These are phyloP conservation scores for Leptosomus discolor DNA, from an alignment of 2,113 vertebrate genomes.

Conservation along the genomic window DNA sequence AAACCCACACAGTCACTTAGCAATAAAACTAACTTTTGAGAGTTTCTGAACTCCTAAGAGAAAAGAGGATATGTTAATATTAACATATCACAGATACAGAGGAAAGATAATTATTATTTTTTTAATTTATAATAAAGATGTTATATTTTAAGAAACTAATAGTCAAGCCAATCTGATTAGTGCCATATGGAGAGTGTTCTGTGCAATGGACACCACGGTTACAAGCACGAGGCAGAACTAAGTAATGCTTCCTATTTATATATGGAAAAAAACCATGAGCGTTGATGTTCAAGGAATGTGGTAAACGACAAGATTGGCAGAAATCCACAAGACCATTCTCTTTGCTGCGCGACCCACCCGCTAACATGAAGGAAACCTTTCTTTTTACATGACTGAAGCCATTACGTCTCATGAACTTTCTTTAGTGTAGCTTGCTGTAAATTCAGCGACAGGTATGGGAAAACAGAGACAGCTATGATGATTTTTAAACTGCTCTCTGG, in stretches of 20 bases:
- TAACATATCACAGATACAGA: no score
- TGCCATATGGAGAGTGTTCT: slow-evolving; percentile 65
- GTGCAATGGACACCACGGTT: slow-evolving; percentile 34
- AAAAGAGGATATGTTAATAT: slow-evolving; percentile 25
- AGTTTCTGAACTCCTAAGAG: slow-evolving; percentile 30
- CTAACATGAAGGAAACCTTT: background rate
- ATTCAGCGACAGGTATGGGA: background rate
- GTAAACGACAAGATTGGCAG: background rate
- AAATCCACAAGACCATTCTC: background rate
- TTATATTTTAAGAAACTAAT: slow-evolving; percentile 71
- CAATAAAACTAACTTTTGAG: slow-evolving; percentile 25
- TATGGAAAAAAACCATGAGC: background rate
- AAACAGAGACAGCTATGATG: background rate
- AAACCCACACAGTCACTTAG: slow-evolving; percentile 11
- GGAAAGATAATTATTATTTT: slow-evolving; percentile 11
- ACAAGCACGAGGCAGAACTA: slow-evolving; percentile 24
- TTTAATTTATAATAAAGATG: slow-evolving; percentile 46
- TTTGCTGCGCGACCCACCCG: background rate
- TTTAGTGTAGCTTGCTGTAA: background rate
- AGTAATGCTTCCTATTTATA: slow-evolving; percentile 50
- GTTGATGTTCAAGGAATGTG: background rate
- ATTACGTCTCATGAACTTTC: background rate
- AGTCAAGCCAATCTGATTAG: slow-evolving; percentile 64
- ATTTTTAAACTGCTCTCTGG: background rate
- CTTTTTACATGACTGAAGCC: background rate